Percentiles rank a stretch among this genome's conserved stretches.
phyloP scores from a whole-genome alignment of 2,113 vertebrate genomes.

The Oxyura jamaicensis region DNA sequence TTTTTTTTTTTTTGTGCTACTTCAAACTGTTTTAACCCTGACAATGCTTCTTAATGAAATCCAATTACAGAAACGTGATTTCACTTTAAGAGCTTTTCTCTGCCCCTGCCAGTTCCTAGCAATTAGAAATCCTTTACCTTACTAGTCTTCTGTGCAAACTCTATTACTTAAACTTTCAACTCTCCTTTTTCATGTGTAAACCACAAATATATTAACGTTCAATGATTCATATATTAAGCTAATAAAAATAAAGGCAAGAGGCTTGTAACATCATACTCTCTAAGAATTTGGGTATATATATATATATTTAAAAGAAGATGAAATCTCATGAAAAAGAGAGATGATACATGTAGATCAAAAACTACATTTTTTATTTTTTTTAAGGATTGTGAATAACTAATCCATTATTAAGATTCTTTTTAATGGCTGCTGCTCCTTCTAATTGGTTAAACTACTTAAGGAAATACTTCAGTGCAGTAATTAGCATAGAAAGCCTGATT shows the following conservation, averaged over 20 bases:
- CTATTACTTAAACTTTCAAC: neutral
- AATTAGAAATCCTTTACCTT: slow-evolving; percentile 2
- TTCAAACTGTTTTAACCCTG: neutral
- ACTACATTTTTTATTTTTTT: neutral
- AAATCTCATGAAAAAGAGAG: neutral
- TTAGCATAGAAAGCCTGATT: slow-evolving; percentile 68
- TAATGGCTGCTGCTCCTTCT: slow-evolving; percentile 39
- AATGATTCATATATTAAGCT: neutral
- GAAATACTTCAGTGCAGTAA: slow-evolving; percentile 45
- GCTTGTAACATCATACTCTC: neutral
- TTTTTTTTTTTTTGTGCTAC: neutral
- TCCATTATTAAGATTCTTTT: slow-evolving; percentile 29
- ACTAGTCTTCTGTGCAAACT: neutral
- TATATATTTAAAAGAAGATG: neutral
- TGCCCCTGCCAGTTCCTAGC: neutral
- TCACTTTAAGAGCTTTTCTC: neutral
- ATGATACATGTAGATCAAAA: neutral
- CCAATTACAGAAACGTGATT: slow-evolving; percentile 15
- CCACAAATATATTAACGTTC: slow-evolving; percentile 4
- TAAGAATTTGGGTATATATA: neutral
- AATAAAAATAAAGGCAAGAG: neutral
- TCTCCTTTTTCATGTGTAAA: neutral
- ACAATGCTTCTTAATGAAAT: slow-evolving; percentile 20
- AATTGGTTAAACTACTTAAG: slow-evolving; percentile 49
- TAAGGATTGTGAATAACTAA: slow-evolving; percentile 13